Conservation (phyloP, 2,113 vertebrate genomes). For the Corythoichthys intestinalis region DNA sequence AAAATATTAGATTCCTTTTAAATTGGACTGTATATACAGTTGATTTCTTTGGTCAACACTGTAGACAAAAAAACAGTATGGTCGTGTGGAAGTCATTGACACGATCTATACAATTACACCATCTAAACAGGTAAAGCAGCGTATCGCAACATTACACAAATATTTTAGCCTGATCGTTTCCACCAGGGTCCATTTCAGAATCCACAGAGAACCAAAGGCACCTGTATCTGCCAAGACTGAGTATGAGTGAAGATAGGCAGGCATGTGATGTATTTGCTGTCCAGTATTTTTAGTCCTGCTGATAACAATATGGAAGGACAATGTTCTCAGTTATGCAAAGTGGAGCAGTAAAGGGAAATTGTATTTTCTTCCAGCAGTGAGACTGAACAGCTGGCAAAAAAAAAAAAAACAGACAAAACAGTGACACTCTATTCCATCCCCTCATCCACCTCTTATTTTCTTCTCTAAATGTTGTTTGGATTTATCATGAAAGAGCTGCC, state of each 20-base stretch:
- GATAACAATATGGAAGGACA: conserved; percentile 36
- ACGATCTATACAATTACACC: conserved; percentile 33
- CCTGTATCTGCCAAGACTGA: conserved; percentile 31
- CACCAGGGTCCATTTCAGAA: conserved; percentile 45
- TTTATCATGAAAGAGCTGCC: conserved; percentile 31
- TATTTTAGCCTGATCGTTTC: conserved; percentile 38
- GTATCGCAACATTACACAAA: conserved; percentile 37
- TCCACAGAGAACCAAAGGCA: conserved; percentile 28
- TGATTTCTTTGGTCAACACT: conserved; percentile 3
- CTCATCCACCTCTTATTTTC: conserved; percentile 29
- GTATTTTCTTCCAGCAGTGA: conserved; percentile 42
- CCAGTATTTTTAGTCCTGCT: conserved; percentile 58
- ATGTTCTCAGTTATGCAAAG: conserved; percentile 51
- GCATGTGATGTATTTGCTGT: conserved; percentile 36
- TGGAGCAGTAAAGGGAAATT: conserved; percentile 35
- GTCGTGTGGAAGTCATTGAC: conserved; percentile 35
- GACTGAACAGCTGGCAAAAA: conserved; percentile 50
- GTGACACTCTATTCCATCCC: conserved; percentile 24
- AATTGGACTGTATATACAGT: no score
- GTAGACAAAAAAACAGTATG: conserved; percentile 11
- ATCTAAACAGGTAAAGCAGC: conserved; percentile 34
- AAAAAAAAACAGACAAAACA: conserved; percentile 37
- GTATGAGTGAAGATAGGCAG: conserved; percentile 23
- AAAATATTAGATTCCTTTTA: no score
- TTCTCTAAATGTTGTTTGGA: conserved; percentile 42